Evolutionary conservation across 2,797 vertebrate species (phyloP).

Genomic region (Falco biarmicus): DNA sequence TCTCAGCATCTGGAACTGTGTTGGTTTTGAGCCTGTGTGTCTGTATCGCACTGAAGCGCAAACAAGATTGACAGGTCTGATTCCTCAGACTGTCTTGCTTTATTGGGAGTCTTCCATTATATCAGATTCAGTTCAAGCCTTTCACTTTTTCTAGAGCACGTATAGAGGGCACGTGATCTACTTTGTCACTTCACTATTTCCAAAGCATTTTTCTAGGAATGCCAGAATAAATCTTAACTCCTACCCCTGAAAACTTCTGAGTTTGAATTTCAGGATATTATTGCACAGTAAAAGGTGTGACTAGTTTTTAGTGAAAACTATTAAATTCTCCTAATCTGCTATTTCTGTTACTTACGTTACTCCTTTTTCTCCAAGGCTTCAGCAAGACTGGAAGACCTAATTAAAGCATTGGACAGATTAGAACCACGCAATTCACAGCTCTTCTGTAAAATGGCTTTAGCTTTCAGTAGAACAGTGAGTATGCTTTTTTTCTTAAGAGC

Average conservation of each 20-base stretch:
- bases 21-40: background rate
- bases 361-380: constrained; percentile 80
- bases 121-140: background rate
- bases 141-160: background rate
- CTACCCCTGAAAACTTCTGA: background rate
- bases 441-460: constrained; percentile 88
- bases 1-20: background rate
- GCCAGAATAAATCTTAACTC: background rate
- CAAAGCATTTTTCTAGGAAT: background rate
- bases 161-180: background rate
- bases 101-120: background rate
- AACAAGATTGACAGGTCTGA: background rate
- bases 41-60: background rate
- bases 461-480: constrained; percentile 93
- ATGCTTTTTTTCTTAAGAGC: background rate
- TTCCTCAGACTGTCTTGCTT: background rate
- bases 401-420: constrained; percentile 83
- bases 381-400: constrained; percentile 84
- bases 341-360: background rate
- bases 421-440: constrained; percentile 90
- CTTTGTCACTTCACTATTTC: background rate
- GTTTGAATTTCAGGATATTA: background rate
- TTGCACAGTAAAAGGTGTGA: background rate
- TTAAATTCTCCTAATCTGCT: background rate
- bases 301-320: background rate